A percentile compares a stretch with the other conserved stretches of the same genome.
phyloP scores from a whole-genome alignment of 2,888 invertebrate species.

The Dilophus febrilis region DNA sequence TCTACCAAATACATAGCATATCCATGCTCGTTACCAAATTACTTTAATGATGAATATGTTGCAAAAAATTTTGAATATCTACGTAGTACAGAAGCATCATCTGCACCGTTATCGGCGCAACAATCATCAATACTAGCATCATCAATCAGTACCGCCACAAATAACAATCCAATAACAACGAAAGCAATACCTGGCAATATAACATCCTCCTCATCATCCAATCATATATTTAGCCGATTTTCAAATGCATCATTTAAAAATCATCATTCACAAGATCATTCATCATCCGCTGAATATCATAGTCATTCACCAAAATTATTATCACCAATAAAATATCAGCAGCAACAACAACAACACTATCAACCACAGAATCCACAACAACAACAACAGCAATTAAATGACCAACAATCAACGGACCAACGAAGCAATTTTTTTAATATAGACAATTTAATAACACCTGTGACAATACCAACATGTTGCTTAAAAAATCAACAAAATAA shows the following conservation, averaged over 20 bases:
- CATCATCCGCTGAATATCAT: no score
- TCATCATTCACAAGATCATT: no score
- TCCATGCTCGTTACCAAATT: constrained; percentile 1
- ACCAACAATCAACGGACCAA: not conserved
- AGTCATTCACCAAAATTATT: no score
- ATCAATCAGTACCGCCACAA: not conserved
- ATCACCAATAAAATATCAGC: not conserved
- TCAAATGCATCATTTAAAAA: no score
- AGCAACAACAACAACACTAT: not conserved
- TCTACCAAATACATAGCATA: constrained; percentile 2
- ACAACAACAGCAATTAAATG: not conserved
- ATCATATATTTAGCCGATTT: no score
- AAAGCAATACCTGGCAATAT: not conserved
- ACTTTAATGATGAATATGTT: constrained; percentile 1
- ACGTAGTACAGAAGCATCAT: not conserved
- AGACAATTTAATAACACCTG: not conserved
- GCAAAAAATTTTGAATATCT: constrained; percentile 1
- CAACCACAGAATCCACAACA: not conserved
- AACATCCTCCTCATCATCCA: not conserved
- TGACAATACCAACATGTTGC: constrained; percentile 1
- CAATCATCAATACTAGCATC: not conserved
- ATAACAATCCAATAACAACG: not conserved
- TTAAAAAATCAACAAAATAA: not conserved
- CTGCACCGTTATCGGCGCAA: not conserved
- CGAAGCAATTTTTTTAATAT: not conserved